A percentile compares a stretch with the other conserved stretches of the same genome.
phyloP scores from a whole-genome alignment of 2,888 invertebrate genomes.

The Iphiclides podalirius region DNA sequence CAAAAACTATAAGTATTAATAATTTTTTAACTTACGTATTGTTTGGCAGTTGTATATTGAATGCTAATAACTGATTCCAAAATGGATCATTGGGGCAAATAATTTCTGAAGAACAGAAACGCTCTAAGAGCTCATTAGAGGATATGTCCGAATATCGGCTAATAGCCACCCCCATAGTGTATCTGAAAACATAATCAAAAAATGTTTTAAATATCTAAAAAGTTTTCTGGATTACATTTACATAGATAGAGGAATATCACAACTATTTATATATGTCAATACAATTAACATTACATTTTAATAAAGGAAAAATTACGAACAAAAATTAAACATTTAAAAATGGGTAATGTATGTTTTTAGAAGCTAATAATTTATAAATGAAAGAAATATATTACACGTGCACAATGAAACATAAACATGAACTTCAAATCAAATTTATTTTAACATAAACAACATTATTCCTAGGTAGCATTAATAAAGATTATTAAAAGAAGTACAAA shows the following conservation, averaged over 20 bases:
- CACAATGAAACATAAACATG: too few species aligned
- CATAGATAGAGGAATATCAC: too few species aligned
- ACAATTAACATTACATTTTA: too few species aligned
- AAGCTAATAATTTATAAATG: too few species aligned
- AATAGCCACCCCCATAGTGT: slow-evolving; percentile 88
- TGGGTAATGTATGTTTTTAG: too few species aligned
- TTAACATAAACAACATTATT: neutral
- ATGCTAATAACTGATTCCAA: slow-evolving; percentile 96
- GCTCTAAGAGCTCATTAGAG: slow-evolving; percentile 88
- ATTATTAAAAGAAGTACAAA: too few species aligned
- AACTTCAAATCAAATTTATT: neutral
- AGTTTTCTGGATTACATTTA: too few species aligned
- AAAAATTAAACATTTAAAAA: too few species aligned
- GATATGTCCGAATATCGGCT: slow-evolving; percentile 90
- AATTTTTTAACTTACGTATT: slow-evolving; percentile 79
- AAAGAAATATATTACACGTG: too few species aligned
- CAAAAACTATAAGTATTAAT: too few species aligned
- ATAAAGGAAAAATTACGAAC: too few species aligned
- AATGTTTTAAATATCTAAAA: neutral
- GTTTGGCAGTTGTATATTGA: slow-evolving; percentile 90
- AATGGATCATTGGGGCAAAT: slow-evolving; percentile 93
- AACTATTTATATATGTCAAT: too few species aligned
- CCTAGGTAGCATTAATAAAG: neutral
- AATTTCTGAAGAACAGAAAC: slow-evolving; percentile 88
- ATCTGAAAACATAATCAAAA: slow-evolving; percentile 31